phyloP scores from a whole-genome alignment of 2,888 invertebrate genomes.

The Pristionchus maxplancki region DNA sequence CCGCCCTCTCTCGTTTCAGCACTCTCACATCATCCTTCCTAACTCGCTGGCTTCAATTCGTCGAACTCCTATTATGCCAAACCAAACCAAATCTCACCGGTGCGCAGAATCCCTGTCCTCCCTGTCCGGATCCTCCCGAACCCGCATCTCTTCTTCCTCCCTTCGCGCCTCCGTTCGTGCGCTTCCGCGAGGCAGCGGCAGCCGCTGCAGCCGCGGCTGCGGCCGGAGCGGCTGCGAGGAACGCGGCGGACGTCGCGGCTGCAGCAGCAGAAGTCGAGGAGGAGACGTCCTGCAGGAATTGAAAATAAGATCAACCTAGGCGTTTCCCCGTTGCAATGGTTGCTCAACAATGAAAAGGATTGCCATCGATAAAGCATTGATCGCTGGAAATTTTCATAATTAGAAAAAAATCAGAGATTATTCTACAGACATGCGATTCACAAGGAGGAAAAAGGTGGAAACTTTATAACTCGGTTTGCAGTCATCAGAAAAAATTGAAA shows the following conservation, averaged over 20 bases:
- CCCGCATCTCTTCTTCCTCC: neutral
- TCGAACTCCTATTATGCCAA: neutral
- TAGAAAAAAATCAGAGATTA: no score
- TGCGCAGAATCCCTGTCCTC: conserved; percentile 37
- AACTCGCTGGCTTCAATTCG: neutral
- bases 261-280: neutral
- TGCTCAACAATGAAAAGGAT: neutral
- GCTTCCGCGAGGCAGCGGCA: neutral
- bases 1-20: neutral
- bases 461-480: no score
- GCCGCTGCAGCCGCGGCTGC: neutral
- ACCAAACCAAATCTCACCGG: neutral
- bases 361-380: no score
- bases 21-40: neutral
- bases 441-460: no score
- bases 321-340: neutral
- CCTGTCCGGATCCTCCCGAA: neutral
- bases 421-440: no score
- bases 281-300: neutral
- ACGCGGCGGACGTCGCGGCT: neutral
- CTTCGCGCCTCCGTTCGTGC: conserved; percentile 7
- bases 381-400: no score
- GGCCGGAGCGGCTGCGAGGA: neutral
- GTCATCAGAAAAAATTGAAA: no score
- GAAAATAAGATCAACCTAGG: no score